phyloP scores from a whole-genome alignment of 1,140 invertebrate species.

The Pseudoatta argentina region DNA sequence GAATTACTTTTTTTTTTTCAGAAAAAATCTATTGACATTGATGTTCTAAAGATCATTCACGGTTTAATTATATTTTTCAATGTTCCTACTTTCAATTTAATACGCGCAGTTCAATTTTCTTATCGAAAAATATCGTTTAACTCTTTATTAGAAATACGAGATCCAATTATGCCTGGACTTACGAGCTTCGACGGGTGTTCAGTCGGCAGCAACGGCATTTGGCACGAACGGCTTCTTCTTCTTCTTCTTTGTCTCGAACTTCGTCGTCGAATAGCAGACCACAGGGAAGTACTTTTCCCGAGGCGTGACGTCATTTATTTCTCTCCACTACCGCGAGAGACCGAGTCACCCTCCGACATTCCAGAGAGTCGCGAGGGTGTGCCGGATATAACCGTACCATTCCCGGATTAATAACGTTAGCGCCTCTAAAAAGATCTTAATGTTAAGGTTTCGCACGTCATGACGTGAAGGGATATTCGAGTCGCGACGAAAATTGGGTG shows the following conservation, averaged over 20 bases:
- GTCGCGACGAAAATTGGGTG: constrained; percentile 66
- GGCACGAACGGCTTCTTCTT: constrained; percentile 58
- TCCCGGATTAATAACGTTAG: constrained; percentile 71
- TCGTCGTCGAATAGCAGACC: constrained; percentile 58
- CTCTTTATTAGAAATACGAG: constrained; percentile 51
- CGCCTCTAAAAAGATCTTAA: constrained; percentile 68
- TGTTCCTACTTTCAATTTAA: not conserved
- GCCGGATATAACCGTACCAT: constrained; percentile 61
- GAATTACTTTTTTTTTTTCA: not conserved
- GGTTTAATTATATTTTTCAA: not conserved
- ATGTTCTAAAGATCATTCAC: not conserved
- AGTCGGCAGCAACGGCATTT: constrained; percentile 60
- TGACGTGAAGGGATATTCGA: constrained; percentile 58
- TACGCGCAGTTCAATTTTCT: constrained; percentile 13
- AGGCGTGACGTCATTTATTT: constrained; percentile 64
- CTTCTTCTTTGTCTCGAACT: constrained; percentile 64
- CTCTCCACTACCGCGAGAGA: constrained; percentile 49
- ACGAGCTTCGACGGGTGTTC: constrained; percentile 58
- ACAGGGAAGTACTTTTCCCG: constrained; percentile 61
- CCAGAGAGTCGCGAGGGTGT: constrained; percentile 50
- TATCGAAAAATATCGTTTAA: constrained; percentile 52
- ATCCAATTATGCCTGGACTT: constrained; percentile 60
- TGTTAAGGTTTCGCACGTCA: constrained; percentile 56
- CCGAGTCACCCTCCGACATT: constrained; percentile 60
- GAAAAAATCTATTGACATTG: not conserved